Conservation (phyloP, 2,888 invertebrate genomes). For the Hydropsyche betteni region DNA sequence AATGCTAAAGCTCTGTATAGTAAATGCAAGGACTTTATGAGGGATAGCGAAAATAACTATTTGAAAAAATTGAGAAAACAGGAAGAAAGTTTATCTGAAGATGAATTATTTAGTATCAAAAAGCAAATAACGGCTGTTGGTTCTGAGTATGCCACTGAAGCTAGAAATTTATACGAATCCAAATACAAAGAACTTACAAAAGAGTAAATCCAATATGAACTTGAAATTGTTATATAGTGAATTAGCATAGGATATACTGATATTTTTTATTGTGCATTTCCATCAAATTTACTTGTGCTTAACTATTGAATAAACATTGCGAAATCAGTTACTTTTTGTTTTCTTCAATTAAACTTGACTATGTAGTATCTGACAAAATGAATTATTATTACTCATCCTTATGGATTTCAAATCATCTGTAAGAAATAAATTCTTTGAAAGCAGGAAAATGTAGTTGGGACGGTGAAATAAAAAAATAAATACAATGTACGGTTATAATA, state of each 20-base stretch:
- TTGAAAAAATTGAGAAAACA: slow-evolving; percentile 77
- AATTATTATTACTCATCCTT: too few species aligned
- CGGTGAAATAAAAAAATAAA: slow-evolving; percentile 10
- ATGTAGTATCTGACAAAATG: too few species aligned
- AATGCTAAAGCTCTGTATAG: slow-evolving; percentile 85
- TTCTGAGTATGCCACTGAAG: slow-evolving; percentile 72
- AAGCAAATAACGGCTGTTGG: slow-evolving; percentile 76
- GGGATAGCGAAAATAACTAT: slow-evolving; percentile 75
- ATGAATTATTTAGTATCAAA: slow-evolving; percentile 72
- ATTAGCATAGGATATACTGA: too few species aligned
- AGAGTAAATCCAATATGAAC: neutral
- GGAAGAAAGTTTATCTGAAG: slow-evolving; percentile 72
- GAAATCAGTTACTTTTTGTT: too few species aligned
- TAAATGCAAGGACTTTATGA: slow-evolving; percentile 79
- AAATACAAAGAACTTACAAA: slow-evolving; percentile 78
- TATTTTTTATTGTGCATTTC: too few species aligned
- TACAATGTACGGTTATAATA: slow-evolving; percentile 46
- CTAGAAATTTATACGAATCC: slow-evolving; percentile 70
- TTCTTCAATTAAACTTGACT: too few species aligned
- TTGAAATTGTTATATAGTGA: too few species aligned
- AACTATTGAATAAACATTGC: too few species aligned
- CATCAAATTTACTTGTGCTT: too few species aligned
- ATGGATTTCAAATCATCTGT: too few species aligned
- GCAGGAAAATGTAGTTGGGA: neutral
- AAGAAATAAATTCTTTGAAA: too few species aligned